Percentiles rank a stretch among this genome's conserved stretches.
phyloP scores from a whole-genome alignment of 1,140 invertebrate genomes.

The Brachionus calyciflorus region DNA sequence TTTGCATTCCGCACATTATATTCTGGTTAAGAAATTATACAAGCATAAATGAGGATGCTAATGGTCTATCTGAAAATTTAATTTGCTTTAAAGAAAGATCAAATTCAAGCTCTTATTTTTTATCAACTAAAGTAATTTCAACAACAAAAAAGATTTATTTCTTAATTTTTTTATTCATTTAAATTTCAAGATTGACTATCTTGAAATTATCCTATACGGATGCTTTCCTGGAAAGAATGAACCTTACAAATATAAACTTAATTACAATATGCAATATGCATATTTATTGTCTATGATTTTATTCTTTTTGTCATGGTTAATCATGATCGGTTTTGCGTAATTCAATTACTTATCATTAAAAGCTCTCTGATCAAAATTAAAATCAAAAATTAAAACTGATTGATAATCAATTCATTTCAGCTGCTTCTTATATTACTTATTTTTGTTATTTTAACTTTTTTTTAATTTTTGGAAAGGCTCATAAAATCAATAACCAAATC shows the following conservation, averaged over 20 bases:
- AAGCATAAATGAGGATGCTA: not conserved
- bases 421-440: too few relatives aligned
- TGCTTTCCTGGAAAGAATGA: constrained; percentile 10
- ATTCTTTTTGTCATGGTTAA: constrained; percentile 8
- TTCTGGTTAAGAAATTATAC: not conserved
- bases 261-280: constrained; percentile 12
- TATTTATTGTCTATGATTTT: not conserved
- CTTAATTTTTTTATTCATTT: not conserved
- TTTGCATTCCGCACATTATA: constrained; percentile 9
- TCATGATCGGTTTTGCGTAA: constrained; percentile 18
- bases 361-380: not conserved
- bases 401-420: too few relatives aligned
- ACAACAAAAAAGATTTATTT: not conserved
- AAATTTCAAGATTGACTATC: not conserved
- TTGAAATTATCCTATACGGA: not conserved
- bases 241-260: not conserved
- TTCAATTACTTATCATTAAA: not conserved
- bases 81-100: not conserved
- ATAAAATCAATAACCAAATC: constrained; percentile 6
- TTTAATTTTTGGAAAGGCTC: not conserved
- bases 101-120: not conserved
- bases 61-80: not conserved
- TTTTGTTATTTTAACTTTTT: not conserved
- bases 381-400: too few relatives aligned
- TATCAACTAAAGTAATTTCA: not conserved